Base-by-base conservation (phyloP, 2,797 vertebrate species). In the Corythornis leucogaster region DNA sequence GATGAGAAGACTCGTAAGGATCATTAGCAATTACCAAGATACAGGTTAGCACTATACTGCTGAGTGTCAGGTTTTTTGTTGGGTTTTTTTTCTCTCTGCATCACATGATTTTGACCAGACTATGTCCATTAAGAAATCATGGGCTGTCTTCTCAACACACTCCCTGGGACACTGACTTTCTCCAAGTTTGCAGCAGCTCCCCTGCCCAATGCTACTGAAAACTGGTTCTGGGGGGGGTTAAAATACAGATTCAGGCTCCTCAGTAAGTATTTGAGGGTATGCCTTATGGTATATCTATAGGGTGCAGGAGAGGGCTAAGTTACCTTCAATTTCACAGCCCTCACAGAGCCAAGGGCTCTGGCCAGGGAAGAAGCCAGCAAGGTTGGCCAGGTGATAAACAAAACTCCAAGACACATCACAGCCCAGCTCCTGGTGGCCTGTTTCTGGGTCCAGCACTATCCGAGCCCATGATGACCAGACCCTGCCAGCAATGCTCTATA, bases 121-220 rank as follows among this genome's bases (percentile, higher is more conserved):
- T 15, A 15, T 1, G 0, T 31, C 43, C 42, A 48, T 15, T 1
- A 0, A 57, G 42, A 26, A 84, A 76, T 50, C 30, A 54, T 0
- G 1, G 9, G 25, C 51, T 50, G 26, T 38, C 57, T 61, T 46
- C 62, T 48, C 6, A 35, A 54, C 15, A 10, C 4, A 4, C 3
- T 64, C 20, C 57, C 26, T 24, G 35, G 11, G 61, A 50, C 51
- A 55, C 26, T 0, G 2, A 25, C 48, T 46, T 69, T 38, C 53
- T 53, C 25, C 31, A 30, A 74, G 43, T 50, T 30, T 59, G 15
- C 46, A 64, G 21, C 28, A 85, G 45, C 12, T 80, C 12, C 24
- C 8, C 15, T 8, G 14, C 33, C 59, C 61, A 64, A 1, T 1
- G 12, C 10, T 61, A 81, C 1, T 4, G 20, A 69, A 69, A 61